phyloP scores from a whole-genome alignment of 2,113 vertebrate genomes.

The Hylia prasina region DNA sequence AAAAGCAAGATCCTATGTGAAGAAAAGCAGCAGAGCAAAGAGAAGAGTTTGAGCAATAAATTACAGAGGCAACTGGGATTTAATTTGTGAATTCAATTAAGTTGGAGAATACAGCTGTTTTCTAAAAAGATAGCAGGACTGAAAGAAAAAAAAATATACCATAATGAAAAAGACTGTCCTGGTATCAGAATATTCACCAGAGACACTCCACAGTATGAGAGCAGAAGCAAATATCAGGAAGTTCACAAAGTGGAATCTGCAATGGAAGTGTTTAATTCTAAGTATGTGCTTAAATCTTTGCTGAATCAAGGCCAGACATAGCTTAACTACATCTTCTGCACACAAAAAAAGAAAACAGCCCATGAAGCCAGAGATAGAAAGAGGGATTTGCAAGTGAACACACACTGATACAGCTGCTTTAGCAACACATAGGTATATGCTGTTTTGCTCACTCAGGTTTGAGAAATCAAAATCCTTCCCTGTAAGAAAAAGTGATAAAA shows the following conservation, averaged over 20 bases:
- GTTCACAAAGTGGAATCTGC: background rate
- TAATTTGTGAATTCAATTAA: slow-evolving; percentile 34
- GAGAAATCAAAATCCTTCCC: background rate
- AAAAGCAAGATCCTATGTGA: background rate
- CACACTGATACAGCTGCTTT: background rate
- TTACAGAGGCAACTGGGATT: slow-evolving; percentile 21
- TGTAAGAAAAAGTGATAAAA: background rate
- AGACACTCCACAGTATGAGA: background rate
- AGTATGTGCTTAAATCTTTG: background rate
- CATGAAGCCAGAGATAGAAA: background rate
- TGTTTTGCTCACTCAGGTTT: background rate
- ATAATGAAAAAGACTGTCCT: background rate
- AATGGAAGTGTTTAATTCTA: slow-evolving; percentile 36
- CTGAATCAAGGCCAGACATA: background rate
- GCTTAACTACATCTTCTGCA: background rate
- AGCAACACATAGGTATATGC: background rate
- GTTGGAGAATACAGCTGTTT: slow-evolving; percentile 8
- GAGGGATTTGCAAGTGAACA: background rate
- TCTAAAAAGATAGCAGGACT: background rate
- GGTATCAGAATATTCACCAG: background rate
- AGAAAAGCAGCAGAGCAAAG: background rate
- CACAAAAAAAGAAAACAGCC: background rate
- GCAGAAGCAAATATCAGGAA: slow-evolving; percentile 13
- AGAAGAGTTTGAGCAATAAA: background rate
- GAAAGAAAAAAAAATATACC: background rate